phyloP scores from a whole-genome alignment of 2,797 vertebrate genomes.

The Paedocypris micromegethes region DNA sequence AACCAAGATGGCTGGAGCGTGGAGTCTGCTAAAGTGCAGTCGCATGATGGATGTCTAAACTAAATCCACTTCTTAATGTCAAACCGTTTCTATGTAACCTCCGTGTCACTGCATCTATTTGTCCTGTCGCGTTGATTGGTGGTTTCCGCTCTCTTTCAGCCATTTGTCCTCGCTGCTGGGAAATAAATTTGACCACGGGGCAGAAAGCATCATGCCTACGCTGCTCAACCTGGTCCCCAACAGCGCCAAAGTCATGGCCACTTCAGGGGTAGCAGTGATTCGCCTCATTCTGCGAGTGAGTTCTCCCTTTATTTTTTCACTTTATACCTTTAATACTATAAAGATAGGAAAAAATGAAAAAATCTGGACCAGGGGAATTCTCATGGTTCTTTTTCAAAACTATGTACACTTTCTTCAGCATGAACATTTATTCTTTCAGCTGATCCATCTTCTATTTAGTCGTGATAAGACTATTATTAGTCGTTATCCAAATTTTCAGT shows the following conservation, averaged over 20 bases:
- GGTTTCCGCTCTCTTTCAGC: slow-evolving; percentile 56
- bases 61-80: slow-evolving; percentile 28
- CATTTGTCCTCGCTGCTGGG: slow-evolving; percentile 86
- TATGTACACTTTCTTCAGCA: not conserved
- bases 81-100: slow-evolving; percentile 22
- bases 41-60: slow-evolving; percentile 52
- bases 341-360: not conserved
- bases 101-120: not conserved
- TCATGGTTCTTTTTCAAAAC: not conserved
- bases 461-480: too few species aligned
- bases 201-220: slow-evolving; percentile 94
- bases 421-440: too few species aligned
- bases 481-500: too few species aligned
- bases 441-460: too few species aligned
- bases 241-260: slow-evolving; percentile 98
- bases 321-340: not conserved
- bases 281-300: slow-evolving; percentile 94
- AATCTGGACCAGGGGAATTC: too few species aligned
- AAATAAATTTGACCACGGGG: slow-evolving; percentile 96
- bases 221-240: slow-evolving; percentile 97
- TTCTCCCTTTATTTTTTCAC: slow-evolving; percentile 20
- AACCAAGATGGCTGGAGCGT: slow-evolving; percentile 43
- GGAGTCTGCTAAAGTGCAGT: slow-evolving; percentile 39
- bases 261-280: slow-evolving; percentile 87
- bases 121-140: slow-evolving; percentile 8